Percentiles rank a stretch among this genome's conserved stretches.
These are phyloP conservation scores for Catocala nupta DNA, from an alignment of 2,888 invertebrate species.

Conservation along the genomic window DNA sequence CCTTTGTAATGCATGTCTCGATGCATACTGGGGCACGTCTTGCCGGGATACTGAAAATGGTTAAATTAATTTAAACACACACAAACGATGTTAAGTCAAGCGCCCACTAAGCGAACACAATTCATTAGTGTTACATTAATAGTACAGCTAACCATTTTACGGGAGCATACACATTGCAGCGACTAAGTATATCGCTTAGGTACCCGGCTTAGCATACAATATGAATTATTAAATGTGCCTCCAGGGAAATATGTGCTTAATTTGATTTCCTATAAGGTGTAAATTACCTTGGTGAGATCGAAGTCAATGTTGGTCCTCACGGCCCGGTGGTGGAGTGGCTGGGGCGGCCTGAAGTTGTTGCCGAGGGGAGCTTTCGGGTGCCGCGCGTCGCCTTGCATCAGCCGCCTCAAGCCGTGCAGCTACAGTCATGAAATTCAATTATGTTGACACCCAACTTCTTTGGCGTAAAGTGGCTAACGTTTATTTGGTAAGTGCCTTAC, in stretches of 20 bases:
- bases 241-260: constrained; percentile 39
- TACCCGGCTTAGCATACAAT: constrained; percentile 49
- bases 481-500: constrained; percentile 25
- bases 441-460: constrained; percentile 52
- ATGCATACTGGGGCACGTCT: constrained; percentile 97
- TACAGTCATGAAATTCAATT: constrained; percentile 77
- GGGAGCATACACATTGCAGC: constrained; percentile 45
- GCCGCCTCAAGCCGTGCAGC: constrained; percentile 93
- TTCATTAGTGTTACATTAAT: constrained; percentile 43
- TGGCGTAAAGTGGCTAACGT: constrained; percentile 45
- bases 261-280: constrained; percentile 42
- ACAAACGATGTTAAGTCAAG: constrained; percentile 34
- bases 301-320: constrained; percentile 99
- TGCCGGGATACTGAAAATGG: constrained; percentile 89
- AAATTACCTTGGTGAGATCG: constrained; percentile 91
- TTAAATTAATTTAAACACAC: constrained; percentile 35
- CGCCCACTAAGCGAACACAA: constrained; percentile 26
- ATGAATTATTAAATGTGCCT: constrained; percentile 50
- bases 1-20: constrained; percentile 97
- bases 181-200: constrained; percentile 51
- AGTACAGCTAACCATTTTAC: constrained; percentile 42
- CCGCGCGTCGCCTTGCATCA: constrained; percentile 96
- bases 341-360: constrained; percentile 97
- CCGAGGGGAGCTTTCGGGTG: constrained; percentile 96
- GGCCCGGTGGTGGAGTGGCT: constrained; percentile 96